Evolutionary conservation across 2,888 invertebrate genomes (phyloP), one percentile per base, ranked within the genome.

Genomic region (Bursaphelenchus okinawaensis): DNA sequence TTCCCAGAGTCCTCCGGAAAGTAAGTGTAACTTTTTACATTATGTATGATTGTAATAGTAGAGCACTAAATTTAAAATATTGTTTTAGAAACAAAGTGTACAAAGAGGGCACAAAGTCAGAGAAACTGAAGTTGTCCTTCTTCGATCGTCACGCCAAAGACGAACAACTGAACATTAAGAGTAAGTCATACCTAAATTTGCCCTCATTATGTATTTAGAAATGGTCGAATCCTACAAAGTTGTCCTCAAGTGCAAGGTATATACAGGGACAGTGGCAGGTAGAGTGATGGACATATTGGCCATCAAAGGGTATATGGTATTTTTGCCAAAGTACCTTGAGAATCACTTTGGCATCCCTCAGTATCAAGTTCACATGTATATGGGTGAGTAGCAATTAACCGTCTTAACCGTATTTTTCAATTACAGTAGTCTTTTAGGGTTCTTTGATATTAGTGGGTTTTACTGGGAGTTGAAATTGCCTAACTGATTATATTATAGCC

Each of bases 341-440:
- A 82, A 78, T 60, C 82, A 82, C 64, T 82, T 77, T 63, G 82
- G 82, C 29, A 77, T 82, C 50, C 79, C 82, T 4, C 79, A 78
- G 50, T 82, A 76, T 65, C 70, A 74, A 29, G 81, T 80, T 2
- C 82, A 82, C 63, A 68, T 77, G 7, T 79, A 76, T 52, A 78
- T 82, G 75, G 80, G 79, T 79, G 52, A 27, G 56, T 19, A 2
- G 20, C 4, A 16, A 9, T 23, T 26, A 16, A n/a, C n/a, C n/a
- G n/a, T n/a, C n/a, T n/a, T n/a, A n/a, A n/a, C n/a, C n/a, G n/a
- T 12, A 9, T 9, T 16, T 54, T 16, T 54, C 9, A 57, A 22
- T 9, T 59, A 60, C 12, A 9, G 9, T n/a, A 40, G 19, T 40
- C 19, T 54, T 12, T 54, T 54, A 20, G 12, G 12, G 55, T 54